These are phyloP conservation scores for Globodera rostochiensis DNA, from an alignment of 1,140 invertebrate species.

Conservation along the genomic window DNA sequence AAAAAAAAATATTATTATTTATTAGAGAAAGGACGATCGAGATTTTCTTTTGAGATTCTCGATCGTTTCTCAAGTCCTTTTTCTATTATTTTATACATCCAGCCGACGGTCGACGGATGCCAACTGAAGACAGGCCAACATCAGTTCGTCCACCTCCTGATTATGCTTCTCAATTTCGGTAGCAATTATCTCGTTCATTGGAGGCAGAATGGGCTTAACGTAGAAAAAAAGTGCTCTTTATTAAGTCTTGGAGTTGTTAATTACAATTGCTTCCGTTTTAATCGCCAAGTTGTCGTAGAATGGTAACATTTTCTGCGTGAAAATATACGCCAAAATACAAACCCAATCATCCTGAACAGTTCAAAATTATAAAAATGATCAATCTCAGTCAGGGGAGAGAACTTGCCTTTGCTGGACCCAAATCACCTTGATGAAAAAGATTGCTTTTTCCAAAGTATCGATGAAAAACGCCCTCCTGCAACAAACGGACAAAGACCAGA, in stretches of 20 bases:
- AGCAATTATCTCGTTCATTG: constrained; percentile 41
- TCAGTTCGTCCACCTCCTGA: constrained; percentile 41
- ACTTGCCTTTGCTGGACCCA: constrained; percentile 12
- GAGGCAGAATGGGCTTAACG: constrained; percentile 44
- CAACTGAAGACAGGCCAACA: constrained; percentile 53
- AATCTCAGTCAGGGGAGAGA: neutral
- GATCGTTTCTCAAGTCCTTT: too few species aligned
- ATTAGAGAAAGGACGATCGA: too few species aligned
- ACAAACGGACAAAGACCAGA: constrained; percentile 57
- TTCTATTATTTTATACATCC: constrained; percentile 20
- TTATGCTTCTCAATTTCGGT: constrained; percentile 44
- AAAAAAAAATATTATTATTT: too few species aligned
- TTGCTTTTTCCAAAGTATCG: constrained; percentile 40
- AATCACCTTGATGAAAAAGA: constrained; percentile 24
- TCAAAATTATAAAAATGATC: neutral
- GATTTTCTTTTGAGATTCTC: too few species aligned
- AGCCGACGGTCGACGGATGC: constrained; percentile 27
- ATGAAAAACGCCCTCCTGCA: constrained; percentile 59
- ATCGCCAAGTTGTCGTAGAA: constrained; percentile 27
- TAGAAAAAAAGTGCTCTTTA: neutral
- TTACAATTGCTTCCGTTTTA: neutral
- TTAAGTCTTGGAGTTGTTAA: too few species aligned
- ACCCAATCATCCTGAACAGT: constrained; percentile 45
- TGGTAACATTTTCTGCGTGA: constrained; percentile 47
- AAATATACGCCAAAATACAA: constrained; percentile 58